These are phyloP conservation scores for Microcebus jonahi DNA, from an alignment of 2,113 vertebrate genomes.

Conservation along the genomic window DNA sequence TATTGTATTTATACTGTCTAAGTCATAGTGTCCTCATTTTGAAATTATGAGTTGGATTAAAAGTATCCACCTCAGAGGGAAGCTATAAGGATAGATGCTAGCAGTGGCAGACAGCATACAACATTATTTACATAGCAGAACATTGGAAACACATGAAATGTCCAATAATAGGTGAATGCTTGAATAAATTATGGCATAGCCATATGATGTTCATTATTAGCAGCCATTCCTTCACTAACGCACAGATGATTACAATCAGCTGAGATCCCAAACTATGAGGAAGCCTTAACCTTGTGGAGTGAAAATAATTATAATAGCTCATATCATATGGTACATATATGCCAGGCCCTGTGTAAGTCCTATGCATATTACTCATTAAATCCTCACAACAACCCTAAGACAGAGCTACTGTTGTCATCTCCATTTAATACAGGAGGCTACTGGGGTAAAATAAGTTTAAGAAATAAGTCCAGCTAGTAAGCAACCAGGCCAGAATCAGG, in stretches of 20 bases:
- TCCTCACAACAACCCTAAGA: background rate
- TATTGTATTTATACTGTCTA: background rate
- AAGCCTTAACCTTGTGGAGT: conserved; percentile 17
- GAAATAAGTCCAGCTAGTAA: background rate
- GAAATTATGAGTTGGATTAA: background rate
- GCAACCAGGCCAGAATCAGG: background rate
- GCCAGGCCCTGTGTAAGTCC: background rate
- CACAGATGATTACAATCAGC: conserved; percentile 4
- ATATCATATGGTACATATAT: background rate
- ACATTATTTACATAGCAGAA: background rate
- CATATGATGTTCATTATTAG: conserved; percentile 2
- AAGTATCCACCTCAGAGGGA: background rate
- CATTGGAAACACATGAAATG: background rate
- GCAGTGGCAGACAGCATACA: background rate
- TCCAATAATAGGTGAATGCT: background rate
- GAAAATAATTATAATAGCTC: conserved; percentile 7
- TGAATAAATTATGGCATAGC: background rate
- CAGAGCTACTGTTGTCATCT: background rate
- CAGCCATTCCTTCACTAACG: background rate
- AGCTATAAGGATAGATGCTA: background rate
- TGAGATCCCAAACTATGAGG: conserved; percentile 8
- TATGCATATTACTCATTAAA: background rate
- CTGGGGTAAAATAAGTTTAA: background rate
- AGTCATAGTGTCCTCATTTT: conserved; percentile 8
- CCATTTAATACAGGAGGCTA: background rate